Evolutionary conservation across 2,888 invertebrate genomes (phyloP), one percentile per base, ranked within the genome.

Genomic region (Pseudococcus jackbeardsleyi): DNA sequence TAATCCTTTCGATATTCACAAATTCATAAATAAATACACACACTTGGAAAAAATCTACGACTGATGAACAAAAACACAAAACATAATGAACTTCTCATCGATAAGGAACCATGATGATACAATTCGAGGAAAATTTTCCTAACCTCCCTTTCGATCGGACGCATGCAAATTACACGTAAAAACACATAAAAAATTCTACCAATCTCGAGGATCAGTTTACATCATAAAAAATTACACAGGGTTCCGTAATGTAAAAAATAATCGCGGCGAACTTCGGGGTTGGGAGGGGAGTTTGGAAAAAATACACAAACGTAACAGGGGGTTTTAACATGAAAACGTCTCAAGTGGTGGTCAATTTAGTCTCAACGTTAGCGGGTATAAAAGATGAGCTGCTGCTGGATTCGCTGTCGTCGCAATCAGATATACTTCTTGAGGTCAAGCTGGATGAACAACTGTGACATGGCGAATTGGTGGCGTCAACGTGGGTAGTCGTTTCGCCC

Each of bases 361-460:
- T 68, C 11, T 68, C 85, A 85, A 54, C n/a, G n/a, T 85, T 33
- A 2, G 26, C 59, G 59, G 33, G 48, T n/a, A 85, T 17, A 33
- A 48, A 54, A 0, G 85, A 85, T 22, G 54, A 50, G n/a, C 50
- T 85, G 26, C 54, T 54, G 54, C 54, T 85, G 33, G 87, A 87
- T n/a, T 87, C 87, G 54, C 33, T 77, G 50, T 79, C 87, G 50
- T 85, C 85, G 19, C 50, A 46, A 50, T 87, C 87, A 9, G 87
- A 77, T 7, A 79, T 17, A 12, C 87, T 87, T 12, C 50, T 50
- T 9, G 87, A 87, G 33, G 77, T 77, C n/a, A 42, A 77, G 26
- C 77, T 77, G 42, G 77, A 77, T 4, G 77, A 77, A 42, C 77
- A 77, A 77, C 77, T 77, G 42, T 77, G 39, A 6, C 77, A 17